These are phyloP conservation scores for Octodon degus DNA, from an alignment of 2,113 vertebrate genomes.

Conservation along the genomic window DNA sequence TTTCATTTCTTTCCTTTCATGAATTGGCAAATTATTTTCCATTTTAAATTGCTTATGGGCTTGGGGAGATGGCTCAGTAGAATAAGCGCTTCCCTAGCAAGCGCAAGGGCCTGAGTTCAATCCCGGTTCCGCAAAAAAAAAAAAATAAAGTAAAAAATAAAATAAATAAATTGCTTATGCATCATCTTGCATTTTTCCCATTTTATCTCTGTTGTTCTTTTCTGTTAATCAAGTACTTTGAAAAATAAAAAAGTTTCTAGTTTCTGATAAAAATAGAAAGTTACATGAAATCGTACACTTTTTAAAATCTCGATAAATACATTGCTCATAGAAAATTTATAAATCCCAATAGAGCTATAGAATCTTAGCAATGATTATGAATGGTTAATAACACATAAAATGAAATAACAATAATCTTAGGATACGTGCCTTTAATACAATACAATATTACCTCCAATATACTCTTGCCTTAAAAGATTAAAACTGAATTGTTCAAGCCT, in stretches of 20 bases:
- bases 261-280: slow-evolving; percentile 15
- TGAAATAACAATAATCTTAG: neutral
- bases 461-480: slow-evolving; percentile 1
- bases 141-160: too few species aligned
- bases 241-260: neutral
- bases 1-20: neutral
- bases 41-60: neutral
- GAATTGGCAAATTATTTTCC: slow-evolving; percentile 33
- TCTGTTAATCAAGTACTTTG: neutral
- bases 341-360: neutral
- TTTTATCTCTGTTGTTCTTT: slow-evolving; percentile 42
- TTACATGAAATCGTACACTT: neutral
- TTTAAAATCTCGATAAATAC: neutral
- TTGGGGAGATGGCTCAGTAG: too few species aligned
- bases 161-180: neutral
- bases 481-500: neutral
- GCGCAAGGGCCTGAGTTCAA: too few species aligned
- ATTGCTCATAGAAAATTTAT: slow-evolving; percentile 13
- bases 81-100: too few species aligned
- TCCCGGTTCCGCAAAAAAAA: too few species aligned
- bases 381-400: neutral
- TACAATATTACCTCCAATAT: neutral
- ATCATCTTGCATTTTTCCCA: neutral
- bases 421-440: neutral
- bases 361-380: neutral